Conservation (phyloP, 2,797 vertebrate species). For the Manis pentadactyla region DNA sequence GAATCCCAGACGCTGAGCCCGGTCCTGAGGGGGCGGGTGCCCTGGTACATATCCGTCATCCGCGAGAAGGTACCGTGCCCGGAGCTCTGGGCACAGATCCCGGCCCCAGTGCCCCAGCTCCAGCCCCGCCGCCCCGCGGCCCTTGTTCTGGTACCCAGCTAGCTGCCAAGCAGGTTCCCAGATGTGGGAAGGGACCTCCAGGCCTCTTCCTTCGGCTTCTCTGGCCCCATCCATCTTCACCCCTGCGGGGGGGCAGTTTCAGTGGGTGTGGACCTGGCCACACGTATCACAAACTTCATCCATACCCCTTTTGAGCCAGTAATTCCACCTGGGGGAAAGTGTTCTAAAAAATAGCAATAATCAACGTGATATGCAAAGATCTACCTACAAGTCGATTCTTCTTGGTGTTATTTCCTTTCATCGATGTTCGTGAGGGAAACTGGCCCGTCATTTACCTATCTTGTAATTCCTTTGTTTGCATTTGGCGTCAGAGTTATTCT, state of each 20-base stretch:
- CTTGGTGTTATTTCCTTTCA: rapidly evolving
- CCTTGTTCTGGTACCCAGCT: not conserved
- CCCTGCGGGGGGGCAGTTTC: rapidly evolving
- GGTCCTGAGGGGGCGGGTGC: not conserved
- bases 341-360: not conserved
- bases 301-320: rapidly evolving
- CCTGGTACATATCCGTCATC: slow-evolving; percentile 83
- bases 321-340: not conserved
- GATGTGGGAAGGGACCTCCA: rapidly evolving
- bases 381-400: rapidly evolving
- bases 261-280: not conserved
- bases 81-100: rapidly evolving
- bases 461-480: not conserved
- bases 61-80: slow-evolving; percentile 78
- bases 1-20: rapidly evolving
- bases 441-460: rapidly evolving
- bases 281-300: rapidly evolving
- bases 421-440: rapidly evolving
- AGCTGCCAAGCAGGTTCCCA: not conserved
- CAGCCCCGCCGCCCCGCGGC: rapidly evolving
- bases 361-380: too few species aligned
- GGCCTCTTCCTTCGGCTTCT: too few species aligned
- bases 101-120: rapidly evolving
- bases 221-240: not conserved
- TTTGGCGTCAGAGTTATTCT: not conserved